Base-by-base conservation (phyloP, 2,113 vertebrate genomes). In the Anser cygnoides region DNA sequence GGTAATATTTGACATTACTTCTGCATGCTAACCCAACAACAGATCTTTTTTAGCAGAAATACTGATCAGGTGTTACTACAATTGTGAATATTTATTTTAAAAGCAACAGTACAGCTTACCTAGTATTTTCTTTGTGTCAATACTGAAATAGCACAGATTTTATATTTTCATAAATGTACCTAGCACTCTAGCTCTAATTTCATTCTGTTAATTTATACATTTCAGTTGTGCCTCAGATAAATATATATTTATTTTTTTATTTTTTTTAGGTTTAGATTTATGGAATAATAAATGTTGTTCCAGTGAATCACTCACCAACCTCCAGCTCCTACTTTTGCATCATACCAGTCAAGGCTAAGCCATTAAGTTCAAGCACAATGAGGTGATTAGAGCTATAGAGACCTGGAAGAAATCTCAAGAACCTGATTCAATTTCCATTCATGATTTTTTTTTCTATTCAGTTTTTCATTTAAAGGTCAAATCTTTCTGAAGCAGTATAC, bases 381-480 rank as follows among this genome's bases (percentile, higher is more conserved):
- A 89, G 63, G 63, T 43, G 25, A 43, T 46, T 41, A 37, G 71
- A 91, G 39, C 50, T 80, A 13, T 0, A 65, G 71, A 77, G 49
- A 93, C 39, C 58, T 75, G 23, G 52, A 76, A 77, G 76, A 84
- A 88, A 44, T 68, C 78, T 71, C 66, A 62, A 87, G 78, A 66
- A 89, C 84, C 49, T 67, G 59, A 89, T 92, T 75, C 76, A 33
- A 41, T 85, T 95, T 93, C 59, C 55, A 59, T 81, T 58, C 67
- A 37, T 1, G 2, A 16, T 29, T 43, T 49, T 81, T 49, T 49
- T 43, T 61, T 7, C 62, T 46, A 35, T n/a, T 77, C 57, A 71
- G 20, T 63, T 93, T 87, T 92, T 88, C 65, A 50, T 62, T 41
- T 73, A 81, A 81, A 95, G 71, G 68, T 93, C 89, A 88, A 73